Evolutionary conservation across 2,888 invertebrate genomes (phyloP).

Genomic region (Eustalomyia histrio): DNA sequence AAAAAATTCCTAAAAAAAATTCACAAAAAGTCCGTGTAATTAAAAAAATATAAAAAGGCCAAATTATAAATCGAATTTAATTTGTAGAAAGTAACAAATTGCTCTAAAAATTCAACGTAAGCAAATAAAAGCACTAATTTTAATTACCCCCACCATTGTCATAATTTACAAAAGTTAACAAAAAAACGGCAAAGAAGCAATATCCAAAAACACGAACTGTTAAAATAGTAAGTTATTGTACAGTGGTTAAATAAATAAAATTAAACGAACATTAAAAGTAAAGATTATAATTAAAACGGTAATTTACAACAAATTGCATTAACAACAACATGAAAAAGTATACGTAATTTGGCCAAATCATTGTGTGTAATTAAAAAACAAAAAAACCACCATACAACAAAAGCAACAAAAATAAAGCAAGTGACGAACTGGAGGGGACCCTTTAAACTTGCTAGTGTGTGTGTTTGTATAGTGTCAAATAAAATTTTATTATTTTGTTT

Average conservation of each 20-base stretch:
- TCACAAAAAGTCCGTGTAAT: conserved; percentile 40
- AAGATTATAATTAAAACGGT: conserved; percentile 47
- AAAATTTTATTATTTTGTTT: conserved; percentile 35
- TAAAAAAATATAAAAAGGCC: conserved; percentile 25
- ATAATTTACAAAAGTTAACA: conserved; percentile 11
- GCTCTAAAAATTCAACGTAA: conserved; percentile 37
- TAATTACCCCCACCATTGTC: conserved; percentile 16
- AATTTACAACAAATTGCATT: conserved; percentile 42
- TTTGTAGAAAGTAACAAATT: conserved; percentile 11
- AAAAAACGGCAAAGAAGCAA: conserved; percentile 16
- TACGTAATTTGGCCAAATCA: conserved; percentile 58
- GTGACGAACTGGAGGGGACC: conserved; percentile 52
- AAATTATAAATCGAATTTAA: conserved; percentile 25
- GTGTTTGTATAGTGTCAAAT: conserved; percentile 27
- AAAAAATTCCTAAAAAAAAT: conserved; percentile 39
- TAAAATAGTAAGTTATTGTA: conserved; percentile 42
- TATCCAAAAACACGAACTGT: conserved; percentile 13
- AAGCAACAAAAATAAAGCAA: conserved; percentile 25
- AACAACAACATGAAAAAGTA: conserved; percentile 20
- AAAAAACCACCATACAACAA: conserved; percentile 45
- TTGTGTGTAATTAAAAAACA: conserved; percentile 20
- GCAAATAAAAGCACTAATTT: conserved; percentile 26
- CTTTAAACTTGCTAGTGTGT: conserved; percentile 25
- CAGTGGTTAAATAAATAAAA: conserved; percentile 29
- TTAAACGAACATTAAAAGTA: conserved; percentile 16